Conservation (phyloP, 2,797 vertebrate genomes). For the Sternotherus odoratus region DNA sequence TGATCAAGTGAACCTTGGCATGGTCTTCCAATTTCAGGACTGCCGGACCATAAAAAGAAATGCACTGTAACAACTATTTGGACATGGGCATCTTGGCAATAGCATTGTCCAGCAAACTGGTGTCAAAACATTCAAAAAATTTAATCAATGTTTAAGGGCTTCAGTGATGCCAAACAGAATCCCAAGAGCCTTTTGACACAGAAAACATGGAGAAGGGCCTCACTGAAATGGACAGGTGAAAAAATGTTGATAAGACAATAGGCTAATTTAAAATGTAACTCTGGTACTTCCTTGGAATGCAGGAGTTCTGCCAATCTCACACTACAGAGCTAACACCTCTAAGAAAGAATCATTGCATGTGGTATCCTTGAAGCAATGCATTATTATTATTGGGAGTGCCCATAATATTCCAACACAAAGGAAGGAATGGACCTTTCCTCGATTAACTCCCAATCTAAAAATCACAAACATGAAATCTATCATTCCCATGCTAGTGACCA, state of each 20-base stretch:
- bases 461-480: not conserved
- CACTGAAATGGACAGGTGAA: not conserved
- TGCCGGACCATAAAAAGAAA: not conserved
- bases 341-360: not conserved
- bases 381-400: not conserved
- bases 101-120: not conserved
- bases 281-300: not conserved
- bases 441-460: not conserved
- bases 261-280: not conserved
- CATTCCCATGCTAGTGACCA: not conserved
- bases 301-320: not conserved
- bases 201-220: not conserved
- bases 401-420: not conserved
- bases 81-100: not conserved
- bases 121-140: not conserved
- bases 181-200: not conserved
- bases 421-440: accelerated
- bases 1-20: not conserved
- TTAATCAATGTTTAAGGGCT: not conserved
- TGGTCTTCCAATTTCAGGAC: not conserved
- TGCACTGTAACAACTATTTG: not conserved
- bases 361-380: not conserved
- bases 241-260: not conserved
- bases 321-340: not conserved
- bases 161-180: not conserved